A percentile compares a stretch with the other conserved stretches of the same genome.
phyloP scores from a whole-genome alignment of 2,888 invertebrate species.

The Scaptodrosophila latifasciaeformis region DNA sequence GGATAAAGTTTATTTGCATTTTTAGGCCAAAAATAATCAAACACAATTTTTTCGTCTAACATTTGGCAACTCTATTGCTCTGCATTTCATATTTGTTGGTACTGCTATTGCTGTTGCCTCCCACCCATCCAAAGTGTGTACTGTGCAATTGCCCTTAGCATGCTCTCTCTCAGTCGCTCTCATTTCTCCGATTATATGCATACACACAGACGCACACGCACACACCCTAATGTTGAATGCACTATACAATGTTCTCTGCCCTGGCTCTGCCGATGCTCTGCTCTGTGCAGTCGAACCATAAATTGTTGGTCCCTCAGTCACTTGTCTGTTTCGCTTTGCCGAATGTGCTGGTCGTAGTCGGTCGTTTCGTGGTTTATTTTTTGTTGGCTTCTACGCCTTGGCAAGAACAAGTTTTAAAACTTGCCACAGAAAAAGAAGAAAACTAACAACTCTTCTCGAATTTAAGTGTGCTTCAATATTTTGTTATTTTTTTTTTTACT shows the following conservation, averaged over 20 bases:
- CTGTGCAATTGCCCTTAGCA: not conserved
- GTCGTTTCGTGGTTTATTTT: no score
- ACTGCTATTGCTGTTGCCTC: conserved; percentile 30
- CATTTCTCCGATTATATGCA: conserved; percentile 16
- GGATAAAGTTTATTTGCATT: conserved; percentile 7
- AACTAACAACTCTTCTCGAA: no score
- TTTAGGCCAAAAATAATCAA: conserved; percentile 18
- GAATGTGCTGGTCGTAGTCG: not conserved
- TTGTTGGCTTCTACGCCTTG: not conserved
- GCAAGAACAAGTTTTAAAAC: conserved; percentile 5
- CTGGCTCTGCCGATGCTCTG: not conserved
- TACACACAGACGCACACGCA: not conserved
- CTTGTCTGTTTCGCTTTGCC: conserved; percentile 31
- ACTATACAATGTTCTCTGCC: not conserved
- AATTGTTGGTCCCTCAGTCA: conserved; percentile 23
- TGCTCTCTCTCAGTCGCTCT: conserved; percentile 14
- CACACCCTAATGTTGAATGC: not conserved
- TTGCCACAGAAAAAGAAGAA: no score
- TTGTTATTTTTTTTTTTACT: no score
- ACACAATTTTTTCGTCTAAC: conserved; percentile 14
- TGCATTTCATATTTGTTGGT: conserved; percentile 20
- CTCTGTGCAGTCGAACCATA: not conserved
- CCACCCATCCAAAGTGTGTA: conserved; percentile 16
- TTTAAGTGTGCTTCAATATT: no score
- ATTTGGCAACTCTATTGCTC: conserved; percentile 34